A percentile compares a stretch with the other conserved stretches of the same genome.
Evolutionary conservation across 2,888 invertebrate genomes (phyloP).

Genomic region (Archaeoteleia sp.): DNA sequence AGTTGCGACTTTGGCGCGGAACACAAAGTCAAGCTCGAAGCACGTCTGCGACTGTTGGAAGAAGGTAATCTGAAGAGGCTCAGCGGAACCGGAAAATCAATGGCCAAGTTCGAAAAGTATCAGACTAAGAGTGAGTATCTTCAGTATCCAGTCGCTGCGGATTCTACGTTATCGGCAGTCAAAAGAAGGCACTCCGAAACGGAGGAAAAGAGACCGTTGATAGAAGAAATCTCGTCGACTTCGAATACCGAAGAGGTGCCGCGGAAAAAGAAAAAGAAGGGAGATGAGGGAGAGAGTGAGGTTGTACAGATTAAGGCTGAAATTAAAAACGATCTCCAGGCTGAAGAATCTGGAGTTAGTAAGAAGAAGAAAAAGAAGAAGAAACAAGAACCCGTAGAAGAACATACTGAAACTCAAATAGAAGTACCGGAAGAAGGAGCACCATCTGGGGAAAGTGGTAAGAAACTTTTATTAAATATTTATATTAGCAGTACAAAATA

Average conservation of each 20-base stretch:
- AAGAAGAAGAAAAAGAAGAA: constrained; percentile 57
- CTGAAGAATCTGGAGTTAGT: constrained; percentile 62
- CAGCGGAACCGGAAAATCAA: constrained; percentile 92
- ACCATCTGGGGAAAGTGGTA: too few species aligned
- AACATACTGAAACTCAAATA: constrained; percentile 65
- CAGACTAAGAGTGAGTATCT: constrained; percentile 86
- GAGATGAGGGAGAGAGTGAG: constrained; percentile 39
- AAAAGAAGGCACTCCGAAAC: constrained; percentile 79
- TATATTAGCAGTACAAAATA: too few species aligned
- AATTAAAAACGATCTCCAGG: constrained; percentile 56
- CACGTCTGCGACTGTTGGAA: constrained; percentile 86
- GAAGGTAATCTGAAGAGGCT: constrained; percentile 88
- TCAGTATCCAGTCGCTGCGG: constrained; percentile 86
- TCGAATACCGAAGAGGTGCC: constrained; percentile 54
- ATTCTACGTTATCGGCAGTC: constrained; percentile 86
- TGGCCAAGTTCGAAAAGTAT: constrained; percentile 95
- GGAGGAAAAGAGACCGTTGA: constrained; percentile 68
- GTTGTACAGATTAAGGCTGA: constrained; percentile 32
- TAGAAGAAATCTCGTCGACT: constrained; percentile 68
- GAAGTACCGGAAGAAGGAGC: constrained; percentile 27
- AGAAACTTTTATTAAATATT: too few species aligned
- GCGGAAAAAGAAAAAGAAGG: constrained; percentile 66
- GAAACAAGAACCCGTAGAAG: constrained; percentile 72
- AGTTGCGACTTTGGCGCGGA: too few species aligned
- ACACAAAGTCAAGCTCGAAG: constrained; percentile 92